Base-by-base conservation (phyloP, 2,888 invertebrate species). In the Hydropsyche betteni region DNA sequence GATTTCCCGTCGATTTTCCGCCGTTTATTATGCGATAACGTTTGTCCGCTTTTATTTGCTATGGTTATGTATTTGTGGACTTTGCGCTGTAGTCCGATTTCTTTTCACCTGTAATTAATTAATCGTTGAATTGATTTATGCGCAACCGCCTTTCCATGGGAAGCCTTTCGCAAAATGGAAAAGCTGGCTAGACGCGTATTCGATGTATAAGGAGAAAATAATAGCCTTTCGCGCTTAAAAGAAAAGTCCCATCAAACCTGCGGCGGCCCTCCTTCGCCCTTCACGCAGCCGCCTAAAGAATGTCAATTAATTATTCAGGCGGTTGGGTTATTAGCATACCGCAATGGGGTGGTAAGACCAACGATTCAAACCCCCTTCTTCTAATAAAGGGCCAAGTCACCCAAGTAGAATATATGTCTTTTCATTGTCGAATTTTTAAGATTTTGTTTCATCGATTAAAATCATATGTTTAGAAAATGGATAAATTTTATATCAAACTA, bases 261-360 rank as follows among this genome's bases (percentile, higher is more conserved):
- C 82, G 83, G 82, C 82, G 83, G 64, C 52, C 74, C 70, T 51
- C 58, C 36, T 36, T 34, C 34, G 7, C 12, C 24, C 74, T 81
- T 81, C 82, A 80, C 81, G 81, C 75, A 33, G 52, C 58, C 58
- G 73, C 69, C 75, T 73, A 78, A 79, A 79, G 79, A 79, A 79
- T 79, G 79, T 78, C 79, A 79, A 79, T 79, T 79, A 79, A 79
- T 79, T 79, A 79, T 79, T 79, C 79, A 79, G 77, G 78, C 78
- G 79, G 77, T 78, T 76, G 61, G 79, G 78, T 79, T 78, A 79
- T 79, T 79, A 79, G 79, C 79, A 79, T 79, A 77, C 79, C 78
- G 73, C 77, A 76, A 69, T 68, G 76, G 52, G 71, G 34, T 58
- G 64, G 53, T 10, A 44, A 10, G 24, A 12, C 24, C 72, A 33